These are phyloP conservation scores for Heterocephalus glaber DNA, from an alignment of 2,113 vertebrate genomes.

Conservation along the genomic window DNA sequence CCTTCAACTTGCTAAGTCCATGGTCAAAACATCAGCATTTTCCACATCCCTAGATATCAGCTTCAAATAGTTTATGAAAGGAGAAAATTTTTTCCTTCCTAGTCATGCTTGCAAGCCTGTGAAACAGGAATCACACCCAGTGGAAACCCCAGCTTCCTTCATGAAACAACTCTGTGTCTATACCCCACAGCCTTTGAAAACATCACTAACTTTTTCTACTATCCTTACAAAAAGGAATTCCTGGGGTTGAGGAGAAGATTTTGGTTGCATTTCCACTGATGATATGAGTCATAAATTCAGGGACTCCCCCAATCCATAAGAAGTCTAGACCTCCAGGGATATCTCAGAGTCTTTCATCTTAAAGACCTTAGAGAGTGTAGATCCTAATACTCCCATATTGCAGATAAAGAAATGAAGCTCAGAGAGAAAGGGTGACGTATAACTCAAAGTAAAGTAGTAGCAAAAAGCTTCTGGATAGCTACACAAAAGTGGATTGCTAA, in stretches of 20 bases:
- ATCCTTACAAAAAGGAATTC: neutral
- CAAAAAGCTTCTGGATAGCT: neutral
- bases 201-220: neutral
- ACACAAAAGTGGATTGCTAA: slow-evolving; percentile 18
- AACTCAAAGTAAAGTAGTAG: neutral
- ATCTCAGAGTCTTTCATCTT: neutral
- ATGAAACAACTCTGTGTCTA: slow-evolving; percentile 52
- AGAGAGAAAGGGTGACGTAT: neutral
- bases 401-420: neutral
- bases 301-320: neutral
- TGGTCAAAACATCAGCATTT: slow-evolving; percentile 47
- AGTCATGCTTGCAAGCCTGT: neutral
- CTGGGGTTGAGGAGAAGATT: neutral
- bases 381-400: neutral
- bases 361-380: neutral
- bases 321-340: neutral
- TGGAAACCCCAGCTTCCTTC: slow-evolving; percentile 73
- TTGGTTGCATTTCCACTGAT: neutral
- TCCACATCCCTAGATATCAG: neutral
- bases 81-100: slow-evolving; percentile 60
- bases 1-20: neutral
- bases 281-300: neutral
- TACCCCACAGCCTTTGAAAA: neutral
- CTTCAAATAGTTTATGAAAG: neutral
- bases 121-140: neutral